These are phyloP conservation scores for Euwallacea similis DNA, from an alignment of 1,140 invertebrate species.

Conservation along the genomic window DNA sequence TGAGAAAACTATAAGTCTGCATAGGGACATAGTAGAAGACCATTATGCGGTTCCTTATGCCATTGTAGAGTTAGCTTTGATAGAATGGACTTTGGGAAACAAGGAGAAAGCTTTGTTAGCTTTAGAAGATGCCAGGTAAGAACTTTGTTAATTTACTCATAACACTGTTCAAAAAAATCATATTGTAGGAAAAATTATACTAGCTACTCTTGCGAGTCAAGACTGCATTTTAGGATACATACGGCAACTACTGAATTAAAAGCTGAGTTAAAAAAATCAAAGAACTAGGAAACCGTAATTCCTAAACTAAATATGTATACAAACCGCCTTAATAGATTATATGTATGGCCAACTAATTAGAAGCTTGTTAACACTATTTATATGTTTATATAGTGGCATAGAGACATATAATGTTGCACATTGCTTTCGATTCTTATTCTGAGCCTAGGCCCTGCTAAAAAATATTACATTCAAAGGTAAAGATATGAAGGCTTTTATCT, in stretches of 20 bases:
- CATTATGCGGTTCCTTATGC: constrained; percentile 85
- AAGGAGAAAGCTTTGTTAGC: constrained; percentile 68
- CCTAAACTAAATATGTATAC: too few relatives aligned
- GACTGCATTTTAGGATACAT: constrained; percentile 91
- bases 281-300: neutral
- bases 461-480: too few relatives aligned
- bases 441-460: too few relatives aligned
- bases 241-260: constrained; percentile 65
- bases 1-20: constrained; percentile 66
- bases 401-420: too few relatives aligned
- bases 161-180: neutral
- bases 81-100: constrained; percentile 71
- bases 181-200: constrained; percentile 79
- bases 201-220: constrained; percentile 87
- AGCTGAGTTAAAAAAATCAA: constrained; percentile 35
- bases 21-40: constrained; percentile 82
- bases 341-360: too few relatives aligned
- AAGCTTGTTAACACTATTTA: too few relatives aligned
- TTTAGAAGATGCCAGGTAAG: constrained; percentile 67
- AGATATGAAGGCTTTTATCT: too few relatives aligned
- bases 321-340: too few relatives aligned
- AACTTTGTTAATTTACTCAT: constrained; percentile 1
- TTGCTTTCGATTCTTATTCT: too few relatives aligned
- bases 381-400: too few relatives aligned
- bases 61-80: constrained; percentile 80